Evolutionary conservation across 1,140 invertebrate species (phyloP), one percentile per base, ranked within the genome.

Genomic region (Eubasilissa regina): DNA sequence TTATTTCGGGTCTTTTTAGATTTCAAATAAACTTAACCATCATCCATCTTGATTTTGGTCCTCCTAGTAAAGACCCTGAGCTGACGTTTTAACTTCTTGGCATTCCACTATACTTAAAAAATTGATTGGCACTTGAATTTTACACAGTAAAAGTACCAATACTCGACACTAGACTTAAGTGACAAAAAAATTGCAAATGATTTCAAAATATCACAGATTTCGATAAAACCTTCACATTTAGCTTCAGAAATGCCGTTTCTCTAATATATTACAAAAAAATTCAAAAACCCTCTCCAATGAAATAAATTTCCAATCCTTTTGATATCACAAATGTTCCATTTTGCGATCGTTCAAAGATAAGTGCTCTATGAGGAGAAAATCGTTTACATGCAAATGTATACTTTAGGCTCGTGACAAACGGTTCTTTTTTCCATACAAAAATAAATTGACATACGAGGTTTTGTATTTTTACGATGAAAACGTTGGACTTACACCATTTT

Each of bases 311-410:
- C 10, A 44, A n/a, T 44, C 35, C 0, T 43, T n/a, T 64, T 35
- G 60, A 64, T 64, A 64, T 35, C 60, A n/a, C 55, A 64, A n/a
- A 64, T 12, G 3, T n/a, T 25, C 35, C 35, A 44, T 44, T 64
- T 15, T 64, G 60, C n/a, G 7, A 64, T 64, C 60, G 1, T 64
- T 64, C 55, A 19, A 58, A 19, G 12, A 58, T 58, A 21, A 19
- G 53, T 58, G 17, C 55, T 58, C 0, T 58, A 21, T 58, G 55
- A 58, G 21, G 55, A 21, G 17, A 21, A 58, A 58, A 21, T 58
- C 55, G 17, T 58, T 58, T 58, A 58, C 55, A 58, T 58, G 55
- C 55, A 58, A 58, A 58, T 58, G 17, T 21, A 19, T 21, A 58
- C 55, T 21, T 21, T 21, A 58, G 17, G 17, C 55, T 58, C 21